Base-by-base conservation (phyloP, 2,113 vertebrate species). In the Dasypus novemcinctus region DNA sequence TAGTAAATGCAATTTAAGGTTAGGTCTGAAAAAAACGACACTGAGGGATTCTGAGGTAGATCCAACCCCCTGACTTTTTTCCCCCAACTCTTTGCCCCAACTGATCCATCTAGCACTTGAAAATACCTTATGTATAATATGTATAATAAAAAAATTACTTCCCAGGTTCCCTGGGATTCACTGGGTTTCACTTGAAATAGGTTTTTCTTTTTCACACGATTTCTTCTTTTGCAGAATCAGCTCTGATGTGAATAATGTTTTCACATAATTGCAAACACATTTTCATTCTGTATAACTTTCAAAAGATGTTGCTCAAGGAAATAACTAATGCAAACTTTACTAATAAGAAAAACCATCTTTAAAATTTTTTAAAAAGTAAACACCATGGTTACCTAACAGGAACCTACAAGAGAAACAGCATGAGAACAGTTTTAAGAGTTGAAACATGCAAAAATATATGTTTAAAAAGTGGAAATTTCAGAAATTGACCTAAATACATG, bases 11-110 rank as follows among this genome's bases (percentile, higher is more conserved):
- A 25, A 83, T 79, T 72, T 94, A 91, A 90, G 95, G 96, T 93
- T 96, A 97, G 97, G 49, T 80, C 90, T 97, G 85, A 81, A 84
- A 36, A 81, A 66, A 95, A 97, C 95, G 95, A 95, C 97, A 92
- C 46, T 78, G 1, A 33, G 36, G 21, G 46, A 59, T 69, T 46
- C 46, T 25, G 36, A 54, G 66, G 15, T 7, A 52, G 7, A 31
- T 7, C n/a, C 31, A 25, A 71, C 79, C 41, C 21, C 20, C 46
- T 57, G 71, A 33, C 64, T 59, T 25, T 41, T 57, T 21, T 21
- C 20, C 54, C 54, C 17, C 72, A 75, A 54, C 2, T 78, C 68
- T 86, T 54, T 79, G 43, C 31, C n/a, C 74, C 18, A 82, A 5
- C 3, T 3, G 36, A 81, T 64, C n/a, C 57, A 64, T 72, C 69